Base-by-base conservation (phyloP, 2,888 invertebrate species). In the Nineta flava region DNA sequence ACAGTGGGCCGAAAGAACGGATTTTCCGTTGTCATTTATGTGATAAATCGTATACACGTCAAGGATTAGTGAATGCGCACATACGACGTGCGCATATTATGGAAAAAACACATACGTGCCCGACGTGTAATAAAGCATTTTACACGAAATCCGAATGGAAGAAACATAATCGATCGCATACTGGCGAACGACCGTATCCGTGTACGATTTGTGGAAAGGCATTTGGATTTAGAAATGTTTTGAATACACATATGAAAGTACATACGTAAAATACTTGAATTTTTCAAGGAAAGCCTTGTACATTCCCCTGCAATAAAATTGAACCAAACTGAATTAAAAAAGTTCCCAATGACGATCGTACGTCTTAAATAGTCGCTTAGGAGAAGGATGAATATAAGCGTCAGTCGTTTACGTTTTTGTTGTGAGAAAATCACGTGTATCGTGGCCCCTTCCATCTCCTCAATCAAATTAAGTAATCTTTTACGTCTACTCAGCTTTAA, bases 91-190 rank as follows among this genome's bases (percentile, higher is more conserved):
- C 43, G 19, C 43, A 43, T 43, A 43, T 43, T 6, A 21, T 16
- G 13, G 43, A 43, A 19, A 15, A 21, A 43, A 12, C 43, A 12
- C 43, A 43, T 43, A 21, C 17, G 17, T 43, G 43, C 5, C 17
- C 19, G 4, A 21, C 21, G 9, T 43, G 43, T 21, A 16, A 21
- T 19, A 43, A 43, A 43, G 43, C 19, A 15, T 46, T 46, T 19
- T 34, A 34, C n/a, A 35, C 32, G 17, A 19, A 17, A 12, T 19
- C 17, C 6, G 21, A 19, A 43, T 43, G 17, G 19, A 17, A 43
- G 10, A 46, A 35, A n/a, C 46, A 46, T 46, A 46, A 34, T 13
- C 46, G 46, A 46, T 21, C 46, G 2, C 46, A 46, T 15, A 46
- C 46, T 2, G 46, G 46, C 1, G 46, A 46, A 35, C 19, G 46